phyloP scores from a whole-genome alignment of 1,140 invertebrate genomes.

The Pseudomyrmex gracilis region DNA sequence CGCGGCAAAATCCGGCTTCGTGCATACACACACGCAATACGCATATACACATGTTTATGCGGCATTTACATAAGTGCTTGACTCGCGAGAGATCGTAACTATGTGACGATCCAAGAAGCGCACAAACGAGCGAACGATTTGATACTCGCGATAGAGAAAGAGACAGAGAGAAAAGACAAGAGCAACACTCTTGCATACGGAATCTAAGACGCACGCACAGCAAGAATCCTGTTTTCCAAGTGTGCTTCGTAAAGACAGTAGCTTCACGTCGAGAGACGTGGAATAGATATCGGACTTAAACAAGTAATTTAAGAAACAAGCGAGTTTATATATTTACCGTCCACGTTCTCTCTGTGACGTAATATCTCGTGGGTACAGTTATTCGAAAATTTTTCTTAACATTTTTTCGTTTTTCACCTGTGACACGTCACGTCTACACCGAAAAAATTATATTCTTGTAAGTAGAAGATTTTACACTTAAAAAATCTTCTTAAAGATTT shows the following conservation, averaged over 20 bases:
- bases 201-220: conserved; percentile 13
- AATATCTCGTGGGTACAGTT: too few species aligned
- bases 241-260: neutral
- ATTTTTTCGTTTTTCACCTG: too few species aligned
- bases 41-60: neutral
- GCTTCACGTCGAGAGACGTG: neutral
- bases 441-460: too few species aligned
- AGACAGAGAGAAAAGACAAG: neutral
- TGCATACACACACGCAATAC: conserved; percentile 53
- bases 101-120: neutral
- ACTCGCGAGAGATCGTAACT: conserved; percentile 15
- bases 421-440: too few species aligned
- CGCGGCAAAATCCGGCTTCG: conserved; percentile 28
- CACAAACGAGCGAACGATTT: neutral
- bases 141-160: conserved; percentile 1
- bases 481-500: too few species aligned
- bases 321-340: too few species aligned
- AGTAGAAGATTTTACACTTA: too few species aligned
- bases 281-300: conserved; percentile 7
- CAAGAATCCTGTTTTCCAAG: conserved; percentile 35
- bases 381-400: too few species aligned
- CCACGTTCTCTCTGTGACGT: too few species aligned
- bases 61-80: neutral
- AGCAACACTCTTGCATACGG: neutral
- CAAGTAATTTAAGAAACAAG: neutral